A percentile compares a stretch with the other conserved stretches of the same genome.
Evolutionary conservation across 2,888 invertebrate species (phyloP).

Genomic region (Osedax fenrisi): DNA sequence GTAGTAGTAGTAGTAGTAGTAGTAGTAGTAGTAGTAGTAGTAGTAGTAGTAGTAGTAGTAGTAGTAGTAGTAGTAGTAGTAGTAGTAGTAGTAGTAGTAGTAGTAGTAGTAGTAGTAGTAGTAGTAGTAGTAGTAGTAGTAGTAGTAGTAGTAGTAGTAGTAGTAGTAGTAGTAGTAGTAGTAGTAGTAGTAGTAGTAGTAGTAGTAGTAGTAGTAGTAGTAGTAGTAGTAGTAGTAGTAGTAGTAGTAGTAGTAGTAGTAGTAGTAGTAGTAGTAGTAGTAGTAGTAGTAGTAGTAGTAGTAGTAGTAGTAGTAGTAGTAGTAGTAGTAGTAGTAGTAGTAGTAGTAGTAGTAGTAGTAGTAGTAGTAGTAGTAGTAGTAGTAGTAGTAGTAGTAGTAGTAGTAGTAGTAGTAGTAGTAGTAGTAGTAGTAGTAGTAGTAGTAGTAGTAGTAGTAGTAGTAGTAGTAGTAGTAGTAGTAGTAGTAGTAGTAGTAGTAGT

Average conservation of each 20-base stretch:
- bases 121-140: neutral
- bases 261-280: neutral
- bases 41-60: neutral
- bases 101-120: neutral
- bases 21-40: neutral
- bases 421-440: constrained; percentile 2
- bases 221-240: no score
- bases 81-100: neutral
- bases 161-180: neutral
- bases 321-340: constrained; percentile 2
- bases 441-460: neutral
- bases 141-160: neutral
- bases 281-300: neutral
- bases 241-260: no score
- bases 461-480: neutral
- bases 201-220: neutral
- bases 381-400: neutral
- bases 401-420: neutral
- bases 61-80: neutral
- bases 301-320: neutral
- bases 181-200: neutral
- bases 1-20: neutral
- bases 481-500: neutral
- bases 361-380: neutral
- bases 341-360: constrained; percentile 2